phyloP scores from a whole-genome alignment of 2,797 vertebrate genomes.

The Arctocebus calabarensis region DNA sequence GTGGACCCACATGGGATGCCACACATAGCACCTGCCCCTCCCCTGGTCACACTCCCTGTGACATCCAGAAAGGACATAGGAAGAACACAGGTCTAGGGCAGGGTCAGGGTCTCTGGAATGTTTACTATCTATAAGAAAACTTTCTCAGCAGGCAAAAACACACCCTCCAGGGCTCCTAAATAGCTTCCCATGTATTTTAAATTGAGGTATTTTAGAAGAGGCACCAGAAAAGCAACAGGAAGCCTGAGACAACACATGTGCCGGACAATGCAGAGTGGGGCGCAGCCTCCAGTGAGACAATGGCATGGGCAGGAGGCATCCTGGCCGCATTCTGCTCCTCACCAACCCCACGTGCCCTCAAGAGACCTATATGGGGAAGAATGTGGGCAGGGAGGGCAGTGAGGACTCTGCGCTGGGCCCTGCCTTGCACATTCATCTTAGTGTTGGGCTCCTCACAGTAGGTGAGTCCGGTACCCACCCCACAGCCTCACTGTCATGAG shows the following conservation, averaged over 20 bases:
- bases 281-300: accelerated
- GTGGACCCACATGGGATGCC: background rate
- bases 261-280: background rate
- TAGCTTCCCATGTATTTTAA: background rate
- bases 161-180: too few relatives aligned
- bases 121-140: background rate
- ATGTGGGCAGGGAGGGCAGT: accelerated
- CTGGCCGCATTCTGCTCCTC: background rate
- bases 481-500: too few relatives aligned
- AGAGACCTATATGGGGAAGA: background rate
- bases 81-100: background rate
- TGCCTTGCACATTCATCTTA: background rate
- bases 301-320: background rate
- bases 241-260: background rate
- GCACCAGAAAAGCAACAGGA: background rate
- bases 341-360: background rate
- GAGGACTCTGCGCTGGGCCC: background rate
- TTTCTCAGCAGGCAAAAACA: background rate
- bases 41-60: background rate
- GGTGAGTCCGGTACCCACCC: too few relatives aligned
- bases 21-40: background rate
- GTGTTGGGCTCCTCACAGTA: too few relatives aligned
- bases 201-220: background rate
- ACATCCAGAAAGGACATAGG: too few relatives aligned
- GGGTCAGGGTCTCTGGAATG: background rate